Base-by-base conservation (phyloP, 2,888 invertebrate genomes). In the Opisthograptis luteolata region DNA sequence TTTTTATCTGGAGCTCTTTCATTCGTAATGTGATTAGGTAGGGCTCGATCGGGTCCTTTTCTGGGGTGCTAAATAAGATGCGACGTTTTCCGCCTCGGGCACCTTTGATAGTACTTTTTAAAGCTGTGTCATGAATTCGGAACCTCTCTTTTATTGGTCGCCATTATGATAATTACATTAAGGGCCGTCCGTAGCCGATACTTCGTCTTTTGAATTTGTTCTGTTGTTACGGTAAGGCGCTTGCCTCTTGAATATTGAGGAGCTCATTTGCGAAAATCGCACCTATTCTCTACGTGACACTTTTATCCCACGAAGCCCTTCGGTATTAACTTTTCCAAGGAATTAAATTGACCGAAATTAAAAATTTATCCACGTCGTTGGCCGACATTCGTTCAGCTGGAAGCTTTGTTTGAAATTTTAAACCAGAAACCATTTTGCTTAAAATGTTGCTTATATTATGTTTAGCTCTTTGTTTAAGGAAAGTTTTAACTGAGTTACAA, bases 101-200 rank as follows among this genome's bases (percentile, higher is more conserved):
- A 87, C 55, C 58, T 49, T 49, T 49, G 49, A 49, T 49, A 43
- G 52, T 84, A 86, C 84, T 86, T 86, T 87, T 85, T 84, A 87
- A 86, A 87, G 84, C 87, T 82, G 79, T 76, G 85, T 86, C 85
- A 84, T 84, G 85, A 87, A 86, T 85, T 84, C 78, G 70, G 82
- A 82, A 86, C 82, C 81, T 85, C 84, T 80, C 87, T 87, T 89
- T 88, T 88, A 89, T 88, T 87, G 87, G 86, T 83, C 81, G 81
- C 81, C 85, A 89, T 90, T 89, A 88, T 87, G 87, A 86, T 88
- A 89, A 89, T 90, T 88, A 83, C 83, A 81, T 89, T 88, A 87
- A 83, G 84, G 85, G 73, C 76, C 76, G 84, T 74, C 77, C 81
- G 81, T 72, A 75, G 81, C 79, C 87, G 84, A 87, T 87, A 84